Percentiles rank a stretch among this genome's conserved stretches.
Evolutionary conservation across 2,888 invertebrate species (phyloP).

Genomic region (Stenoptilia bipunctidactyla): DNA sequence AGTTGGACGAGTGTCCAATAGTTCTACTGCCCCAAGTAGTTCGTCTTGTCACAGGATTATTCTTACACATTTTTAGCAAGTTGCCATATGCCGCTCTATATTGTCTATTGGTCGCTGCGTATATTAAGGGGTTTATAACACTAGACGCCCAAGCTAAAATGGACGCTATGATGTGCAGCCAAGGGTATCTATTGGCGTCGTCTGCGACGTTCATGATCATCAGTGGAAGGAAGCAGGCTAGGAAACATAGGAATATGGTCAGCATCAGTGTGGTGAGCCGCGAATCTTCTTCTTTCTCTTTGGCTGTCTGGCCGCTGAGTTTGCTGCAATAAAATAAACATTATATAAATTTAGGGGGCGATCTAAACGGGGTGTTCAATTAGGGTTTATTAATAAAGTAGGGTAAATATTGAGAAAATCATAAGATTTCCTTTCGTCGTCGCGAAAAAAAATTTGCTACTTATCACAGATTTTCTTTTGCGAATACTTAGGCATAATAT

Average conservation of each 20-base stretch:
- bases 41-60: constrained; percentile 39
- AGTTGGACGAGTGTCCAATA: constrained; percentile 57
- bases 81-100: constrained; percentile 76
- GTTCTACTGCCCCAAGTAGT: constrained; percentile 62
- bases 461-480: too few relatives aligned
- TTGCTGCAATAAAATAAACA: constrained; percentile 41
- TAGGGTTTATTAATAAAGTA: too few relatives aligned
- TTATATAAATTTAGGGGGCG: too few relatives aligned
- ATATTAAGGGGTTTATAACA: constrained; percentile 91
- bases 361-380: too few relatives aligned
- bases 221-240: constrained; percentile 87
- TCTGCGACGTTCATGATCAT: constrained; percentile 91
- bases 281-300: constrained; percentile 77
- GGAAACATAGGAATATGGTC: constrained; percentile 88
- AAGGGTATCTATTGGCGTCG: constrained; percentile 77
- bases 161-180: constrained; percentile 86
- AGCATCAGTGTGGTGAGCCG: constrained; percentile 89
- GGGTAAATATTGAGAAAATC: too few relatives aligned
- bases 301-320: constrained; percentile 58
- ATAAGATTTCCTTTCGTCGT: too few relatives aligned
- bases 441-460: too few relatives aligned
- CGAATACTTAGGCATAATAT: too few relatives aligned
- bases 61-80: constrained; percentile 55
- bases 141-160: constrained; percentile 92
- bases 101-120: constrained; percentile 89